phyloP scores from a whole-genome alignment of 2,113 vertebrate species.

The Archilochus colubris region DNA sequence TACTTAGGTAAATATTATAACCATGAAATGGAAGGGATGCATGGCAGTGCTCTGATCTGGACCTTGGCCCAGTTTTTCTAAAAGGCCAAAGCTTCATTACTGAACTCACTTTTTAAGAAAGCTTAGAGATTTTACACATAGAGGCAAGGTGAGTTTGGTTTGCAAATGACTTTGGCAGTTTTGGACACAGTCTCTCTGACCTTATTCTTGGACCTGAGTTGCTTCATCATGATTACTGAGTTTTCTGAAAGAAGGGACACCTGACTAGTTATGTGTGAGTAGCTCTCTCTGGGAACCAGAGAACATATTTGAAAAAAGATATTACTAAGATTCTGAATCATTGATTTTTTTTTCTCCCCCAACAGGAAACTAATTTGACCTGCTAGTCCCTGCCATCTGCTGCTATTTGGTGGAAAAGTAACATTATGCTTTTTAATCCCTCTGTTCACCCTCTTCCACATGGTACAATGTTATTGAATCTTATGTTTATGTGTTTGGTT shows the following conservation, averaged over 20 bases:
- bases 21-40: background rate
- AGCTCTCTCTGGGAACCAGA: background rate
- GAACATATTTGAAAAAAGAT: background rate
- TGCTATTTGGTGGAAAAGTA: background rate
- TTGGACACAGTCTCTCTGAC: background rate
- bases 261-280: background rate
- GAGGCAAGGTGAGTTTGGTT: background rate
- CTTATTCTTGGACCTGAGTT: background rate
- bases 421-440: background rate
- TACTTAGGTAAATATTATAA: background rate
- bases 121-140: background rate
- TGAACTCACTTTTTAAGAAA: background rate
- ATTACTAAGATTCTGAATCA: background rate
- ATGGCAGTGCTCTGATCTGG: background rate
- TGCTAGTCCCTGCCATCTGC: constrained; percentile 10
- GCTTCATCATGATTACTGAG: background rate
- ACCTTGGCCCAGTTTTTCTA: background rate
- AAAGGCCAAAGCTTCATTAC: background rate
- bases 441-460: background rate
- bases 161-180: background rate
- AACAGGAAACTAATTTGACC: constrained; percentile 20
- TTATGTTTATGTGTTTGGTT: background rate
- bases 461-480: background rate
- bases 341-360: background rate
- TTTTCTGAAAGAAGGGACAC: background rate